Percentiles rank a stretch among this genome's conserved stretches.
phyloP scores from a whole-genome alignment of 2,797 vertebrate species.

The Lindbergichthys nudifrons region DNA sequence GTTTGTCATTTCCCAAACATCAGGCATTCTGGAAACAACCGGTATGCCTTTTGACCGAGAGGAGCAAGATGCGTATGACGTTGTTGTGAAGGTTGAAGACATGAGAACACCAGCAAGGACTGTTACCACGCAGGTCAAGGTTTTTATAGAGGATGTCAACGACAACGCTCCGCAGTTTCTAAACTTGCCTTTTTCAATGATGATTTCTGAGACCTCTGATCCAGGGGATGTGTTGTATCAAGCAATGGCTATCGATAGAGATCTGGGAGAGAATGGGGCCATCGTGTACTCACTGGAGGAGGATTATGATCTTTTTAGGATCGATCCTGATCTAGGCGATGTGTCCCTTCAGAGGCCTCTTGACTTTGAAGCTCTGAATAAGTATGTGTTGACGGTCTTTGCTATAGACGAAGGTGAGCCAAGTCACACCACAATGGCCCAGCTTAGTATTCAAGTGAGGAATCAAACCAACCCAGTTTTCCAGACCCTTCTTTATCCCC shows the following conservation, averaged over 20 bases:
- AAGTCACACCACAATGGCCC: conserved; percentile 80
- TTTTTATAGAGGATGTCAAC: conserved; percentile 93
- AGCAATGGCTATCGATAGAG: conserved; percentile 90
- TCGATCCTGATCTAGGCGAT: conserved; percentile 93
- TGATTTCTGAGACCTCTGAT: conserved; percentile 90
- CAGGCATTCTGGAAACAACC: conserved; percentile 91
- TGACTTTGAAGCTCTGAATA: conserved; percentile 93
- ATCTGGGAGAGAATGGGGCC: conserved; percentile 89
- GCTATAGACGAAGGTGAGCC: conserved; percentile 90
- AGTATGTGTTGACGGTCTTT: conserved; percentile 89
- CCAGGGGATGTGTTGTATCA: conserved; percentile 95
- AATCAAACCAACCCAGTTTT: conserved; percentile 96
- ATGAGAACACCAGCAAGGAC: conserved; percentile 86
- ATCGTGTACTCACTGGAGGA: conserved; percentile 90
- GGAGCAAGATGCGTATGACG: conserved; percentile 83
- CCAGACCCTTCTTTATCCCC: conserved; percentile 91
- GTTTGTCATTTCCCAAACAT: conserved; percentile 88
- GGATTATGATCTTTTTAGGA: conserved; percentile 91
- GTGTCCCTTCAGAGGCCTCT: conserved; percentile 93
- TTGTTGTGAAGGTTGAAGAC: conserved; percentile 91
- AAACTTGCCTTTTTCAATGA: conserved; percentile 90
- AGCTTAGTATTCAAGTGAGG: conserved; percentile 90
- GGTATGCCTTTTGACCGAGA: conserved; percentile 92
- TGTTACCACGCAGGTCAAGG: conserved; percentile 88
- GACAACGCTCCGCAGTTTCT: conserved; percentile 92